These are phyloP conservation scores for Drosophila kepulauana DNA, from an alignment of 1,140 invertebrate species.

Conservation along the genomic window DNA sequence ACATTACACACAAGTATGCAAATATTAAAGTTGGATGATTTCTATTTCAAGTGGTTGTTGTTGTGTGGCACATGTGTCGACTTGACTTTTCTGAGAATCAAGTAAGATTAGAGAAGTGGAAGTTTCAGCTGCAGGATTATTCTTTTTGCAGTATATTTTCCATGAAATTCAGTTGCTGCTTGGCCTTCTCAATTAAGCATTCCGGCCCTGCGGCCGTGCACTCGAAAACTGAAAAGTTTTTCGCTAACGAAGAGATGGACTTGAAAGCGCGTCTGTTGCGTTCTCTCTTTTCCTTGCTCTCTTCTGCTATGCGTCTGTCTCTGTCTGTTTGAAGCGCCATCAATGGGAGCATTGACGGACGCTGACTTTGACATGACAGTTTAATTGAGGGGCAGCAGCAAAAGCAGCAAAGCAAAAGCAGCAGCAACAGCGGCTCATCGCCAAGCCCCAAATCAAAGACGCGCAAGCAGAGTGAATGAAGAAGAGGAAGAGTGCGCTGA, in stretches of 20 bases:
- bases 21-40: neutral
- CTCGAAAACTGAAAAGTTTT: slow-evolving; percentile 20
- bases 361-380: slow-evolving; percentile 79
- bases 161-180: neutral
- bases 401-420: neutral
- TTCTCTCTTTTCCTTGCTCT: neutral
- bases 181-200: slow-evolving; percentile 3
- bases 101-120: neutral
- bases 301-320: neutral
- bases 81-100: neutral
- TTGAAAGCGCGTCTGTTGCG: slow-evolving; percentile 1
- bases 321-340: slow-evolving; percentile 3
- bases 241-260: slow-evolving; percentile 32
- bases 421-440: neutral
- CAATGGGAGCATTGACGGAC: slow-evolving; percentile 58
- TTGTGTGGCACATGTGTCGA: too few relatives aligned
- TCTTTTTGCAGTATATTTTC: neutral
- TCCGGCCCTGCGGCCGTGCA: slow-evolving; percentile 18
- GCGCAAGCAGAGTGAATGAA: neutral
- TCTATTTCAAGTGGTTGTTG: neutral
- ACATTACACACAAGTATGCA: neutral
- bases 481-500: slow-evolving; percentile 19
- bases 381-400: slow-evolving; percentile 68
- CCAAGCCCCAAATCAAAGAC: neutral
- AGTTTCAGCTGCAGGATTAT: too few relatives aligned